phyloP scores from a whole-genome alignment of 2,113 vertebrate genomes.

The Protobothrops mucrosquamatus region DNA sequence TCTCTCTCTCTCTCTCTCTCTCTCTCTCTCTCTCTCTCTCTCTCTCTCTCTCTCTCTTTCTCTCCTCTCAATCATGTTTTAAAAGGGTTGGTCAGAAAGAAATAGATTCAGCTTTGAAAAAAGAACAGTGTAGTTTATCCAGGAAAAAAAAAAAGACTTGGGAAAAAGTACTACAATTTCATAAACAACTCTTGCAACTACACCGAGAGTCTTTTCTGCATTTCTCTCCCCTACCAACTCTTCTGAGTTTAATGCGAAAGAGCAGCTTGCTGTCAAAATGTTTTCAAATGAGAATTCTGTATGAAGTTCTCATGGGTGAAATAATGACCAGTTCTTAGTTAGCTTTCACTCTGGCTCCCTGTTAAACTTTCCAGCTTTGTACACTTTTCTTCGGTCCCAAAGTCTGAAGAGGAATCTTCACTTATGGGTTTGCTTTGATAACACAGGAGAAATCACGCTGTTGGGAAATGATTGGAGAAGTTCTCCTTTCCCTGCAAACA shows the following conservation, averaged over 20 bases:
- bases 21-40: background rate
- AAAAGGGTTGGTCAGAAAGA: slow-evolving; percentile 33
- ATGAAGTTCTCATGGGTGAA: background rate
- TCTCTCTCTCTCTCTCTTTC: background rate
- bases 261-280: background rate
- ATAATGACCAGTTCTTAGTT: background rate
- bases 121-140: background rate
- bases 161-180: background rate
- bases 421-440: too few species aligned
- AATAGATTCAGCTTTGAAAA: background rate
- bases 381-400: too few species aligned
- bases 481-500: too few species aligned
- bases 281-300: background rate
- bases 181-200: background rate
- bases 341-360: background rate
- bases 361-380: too few species aligned
- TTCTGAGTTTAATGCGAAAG: background rate
- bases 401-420: too few species aligned
- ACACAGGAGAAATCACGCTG: too few species aligned
- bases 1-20: too few species aligned
- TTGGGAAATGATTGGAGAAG: too few species aligned
- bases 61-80: background rate
- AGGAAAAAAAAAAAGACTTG: background rate
- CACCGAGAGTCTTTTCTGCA: background rate
- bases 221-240: background rate